Evolutionary conservation across 2,888 invertebrate genomes (phyloP), one percentile per base, ranked within the genome.

Genomic region (Cremastinae sp.): DNA sequence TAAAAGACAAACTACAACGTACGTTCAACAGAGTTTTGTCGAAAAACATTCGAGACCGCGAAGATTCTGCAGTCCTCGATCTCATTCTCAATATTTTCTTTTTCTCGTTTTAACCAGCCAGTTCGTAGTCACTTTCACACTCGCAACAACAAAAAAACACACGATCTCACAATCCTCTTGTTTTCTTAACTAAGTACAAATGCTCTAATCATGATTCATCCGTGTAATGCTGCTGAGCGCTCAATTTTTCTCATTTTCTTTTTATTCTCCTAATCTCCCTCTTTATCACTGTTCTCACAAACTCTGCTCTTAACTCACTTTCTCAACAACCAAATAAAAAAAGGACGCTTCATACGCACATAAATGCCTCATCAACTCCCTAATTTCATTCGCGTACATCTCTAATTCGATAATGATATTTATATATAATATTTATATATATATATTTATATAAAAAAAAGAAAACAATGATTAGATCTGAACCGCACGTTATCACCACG

Each of bases 321-420:
- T n/a, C 16, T 37, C 16, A 49, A 18, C 62, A n/a, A 49, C 18
- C 9, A 12, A 37, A 20, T 8, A 9, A 51, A 39, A 62, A 28
- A 49, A 14, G 12, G 1, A 22, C 20, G 43, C 51, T 35, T 65
- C 39, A 10, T 43, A 53, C 43, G 39, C 41, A 53, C 62, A 51
- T 72, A 55, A 59, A 66, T 45, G 49, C 62, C 69, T 72, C 59
- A 49, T 56, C 43, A 43, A 55, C 41, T 35, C 35, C 16, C 49
- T 28, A 39, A 39, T 47, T 68, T 51, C 37, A 41, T 68, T 43
- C 43, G 16, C 22, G 22, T 62, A 9, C 39, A 61, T 58, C 37
- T 35, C 53, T 83, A 83, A 79, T 79, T 82, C 76, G 70, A 83
- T 82, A 82, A 80, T 77, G 74, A 80, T 82, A 14, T 47, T 20